These are phyloP conservation scores for Bombyx mori DNA, from an alignment of 1,140 invertebrate genomes.

Conservation along the genomic window ASM3026992v2 NC_085122.1:8801001-8801500, in stretches of 20 bases:
- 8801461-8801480: too few species aligned
- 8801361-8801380: slow-evolving; percentile 52
- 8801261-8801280: slow-evolving; percentile 81
- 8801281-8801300: slow-evolving; percentile 70
- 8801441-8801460: too few species aligned
- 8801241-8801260: slow-evolving; percentile 81
- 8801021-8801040: too few species aligned
- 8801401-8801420: too few species aligned
- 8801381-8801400: slow-evolving; percentile 52
- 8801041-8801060: too few species aligned
- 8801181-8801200: slow-evolving; percentile 78
- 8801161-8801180: slow-evolving; percentile 87
- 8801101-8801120: too few species aligned
- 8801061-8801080: too few species aligned
- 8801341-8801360: background rate
- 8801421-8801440: too few species aligned
- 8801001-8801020: too few species aligned
- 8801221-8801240: slow-evolving; percentile 86
- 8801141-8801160: slow-evolving; percentile 91
- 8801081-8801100: too few species aligned
- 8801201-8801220: slow-evolving; percentile 90
- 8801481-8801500: too few species aligned
- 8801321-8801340: too few species aligned
- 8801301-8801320: background rate
- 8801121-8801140: slow-evolving; percentile 75